phyloP scores from a whole-genome alignment of 2,113 vertebrate species.

The Sapajus apella region DNA sequence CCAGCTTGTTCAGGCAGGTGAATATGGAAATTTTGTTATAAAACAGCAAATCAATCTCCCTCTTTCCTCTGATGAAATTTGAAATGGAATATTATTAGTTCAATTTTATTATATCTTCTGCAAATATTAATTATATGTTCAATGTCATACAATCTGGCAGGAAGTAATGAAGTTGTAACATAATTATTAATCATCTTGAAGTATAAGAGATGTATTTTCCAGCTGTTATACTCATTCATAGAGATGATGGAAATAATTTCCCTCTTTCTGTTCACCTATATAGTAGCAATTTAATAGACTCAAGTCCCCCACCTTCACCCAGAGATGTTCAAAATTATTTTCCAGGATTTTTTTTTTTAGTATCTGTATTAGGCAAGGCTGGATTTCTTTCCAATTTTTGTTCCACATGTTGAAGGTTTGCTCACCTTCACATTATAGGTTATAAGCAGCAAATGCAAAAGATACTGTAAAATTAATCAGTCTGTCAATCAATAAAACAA shows the following conservation, averaged over 20 bases:
- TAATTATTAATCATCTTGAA: not conserved
- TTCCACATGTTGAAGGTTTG: not conserved
- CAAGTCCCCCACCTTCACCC: not conserved
- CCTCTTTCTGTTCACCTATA: not conserved
- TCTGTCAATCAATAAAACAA: not conserved
- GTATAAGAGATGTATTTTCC: not conserved
- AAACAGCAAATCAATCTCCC: not conserved
- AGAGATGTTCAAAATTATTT: not conserved
- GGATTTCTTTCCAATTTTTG: not conserved
- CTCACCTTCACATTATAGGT: not conserved
- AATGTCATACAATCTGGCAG: not conserved
- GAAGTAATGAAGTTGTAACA: not conserved
- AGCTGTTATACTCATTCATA: not conserved
- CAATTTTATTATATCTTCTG: not conserved
- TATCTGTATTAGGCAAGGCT: not conserved
- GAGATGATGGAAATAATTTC: not conserved
- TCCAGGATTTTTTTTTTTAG: not conserved
- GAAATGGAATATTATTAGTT: not conserved
- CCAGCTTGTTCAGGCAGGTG: not conserved
- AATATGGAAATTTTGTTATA: not conserved
- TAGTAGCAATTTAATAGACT: not conserved
- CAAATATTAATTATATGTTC: not conserved
- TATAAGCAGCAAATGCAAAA: not conserved
- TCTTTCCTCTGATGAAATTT: not conserved
- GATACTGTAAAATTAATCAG: not conserved